Conservation (phyloP, 2,888 invertebrate genomes). For the Aplocera efformata region DNA sequence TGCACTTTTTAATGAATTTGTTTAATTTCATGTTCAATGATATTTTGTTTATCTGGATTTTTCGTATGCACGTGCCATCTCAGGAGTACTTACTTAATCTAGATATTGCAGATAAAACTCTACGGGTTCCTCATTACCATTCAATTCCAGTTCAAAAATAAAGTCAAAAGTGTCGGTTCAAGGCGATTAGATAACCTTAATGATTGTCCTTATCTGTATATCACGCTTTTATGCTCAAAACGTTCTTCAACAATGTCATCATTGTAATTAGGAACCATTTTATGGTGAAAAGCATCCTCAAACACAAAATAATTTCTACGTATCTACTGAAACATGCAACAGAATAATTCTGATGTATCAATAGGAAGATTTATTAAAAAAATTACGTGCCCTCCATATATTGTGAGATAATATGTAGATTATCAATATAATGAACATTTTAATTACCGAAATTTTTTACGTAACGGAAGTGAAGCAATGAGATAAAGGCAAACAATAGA, state of each 20-base stretch:
- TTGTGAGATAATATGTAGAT: too few relatives aligned
- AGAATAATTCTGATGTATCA: too few relatives aligned
- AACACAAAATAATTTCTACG: slow-evolving; percentile 3
- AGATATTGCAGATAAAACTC: slow-evolving; percentile 46
- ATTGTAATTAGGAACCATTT: slow-evolving; percentile 42
- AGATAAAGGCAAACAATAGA: too few relatives aligned
- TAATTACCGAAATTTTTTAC: too few relatives aligned
- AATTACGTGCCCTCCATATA: too few relatives aligned
- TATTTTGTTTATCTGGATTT: not conserved
- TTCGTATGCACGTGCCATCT: slow-evolving; percentile 1
- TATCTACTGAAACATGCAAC: too few relatives aligned
- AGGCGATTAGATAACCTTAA: slow-evolving; percentile 69
- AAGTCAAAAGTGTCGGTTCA: slow-evolving; percentile 64
- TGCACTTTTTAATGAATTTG: too few relatives aligned
- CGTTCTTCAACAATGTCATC: slow-evolving; percentile 46
- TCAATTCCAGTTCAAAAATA: slow-evolving; percentile 54
- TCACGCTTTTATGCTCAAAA: slow-evolving; percentile 53
- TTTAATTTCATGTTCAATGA: too few relatives aligned
- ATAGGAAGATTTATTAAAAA: too few relatives aligned
- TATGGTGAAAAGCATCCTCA: slow-evolving; percentile 19
- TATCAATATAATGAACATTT: too few relatives aligned
- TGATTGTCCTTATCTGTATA: slow-evolving; percentile 63
- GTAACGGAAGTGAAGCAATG: too few relatives aligned
- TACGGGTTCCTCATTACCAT: slow-evolving; percentile 55
- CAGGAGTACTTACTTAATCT: slow-evolving; percentile 24